Percentiles rank a stretch among this genome's conserved stretches.
phyloP scores from a whole-genome alignment of 1,140 invertebrate genomes.

The Sarcophaga bullata region DNA sequence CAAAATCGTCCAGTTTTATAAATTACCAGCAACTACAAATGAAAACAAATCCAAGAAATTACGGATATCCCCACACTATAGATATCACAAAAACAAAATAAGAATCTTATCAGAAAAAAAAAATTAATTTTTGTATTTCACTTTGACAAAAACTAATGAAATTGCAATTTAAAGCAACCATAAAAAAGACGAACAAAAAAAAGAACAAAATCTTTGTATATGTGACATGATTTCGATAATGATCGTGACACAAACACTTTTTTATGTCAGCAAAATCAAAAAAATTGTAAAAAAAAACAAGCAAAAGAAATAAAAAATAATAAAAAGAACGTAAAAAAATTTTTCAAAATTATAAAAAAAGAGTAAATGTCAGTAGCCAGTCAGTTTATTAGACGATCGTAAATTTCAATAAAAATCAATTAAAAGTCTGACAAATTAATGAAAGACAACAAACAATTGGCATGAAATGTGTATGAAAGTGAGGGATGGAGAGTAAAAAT shows the following conservation, averaged over 20 bases:
- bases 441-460: not conserved
- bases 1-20: too few relatives aligned
- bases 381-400: not conserved
- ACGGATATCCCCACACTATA: not conserved
- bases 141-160: not conserved
- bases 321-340: too few relatives aligned
- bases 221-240: conserved; percentile 5
- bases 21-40: too few relatives aligned
- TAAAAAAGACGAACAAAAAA: not conserved
- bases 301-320: too few relatives aligned
- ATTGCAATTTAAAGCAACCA: not conserved
- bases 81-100: not conserved
- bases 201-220: not conserved
- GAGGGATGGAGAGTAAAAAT: not conserved
- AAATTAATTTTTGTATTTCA: not conserved
- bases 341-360: too few relatives aligned
- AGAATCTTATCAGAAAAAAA: not conserved
- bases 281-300: not conserved
- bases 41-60: too few relatives aligned
- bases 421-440: not conserved
- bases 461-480: not conserved
- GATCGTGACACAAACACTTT: not conserved
- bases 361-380: not conserved
- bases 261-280: not conserved
- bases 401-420: conserved; percentile 22